Evolutionary conservation across 1,140 invertebrate genomes (phyloP), one percentile per base, ranked within the genome.

Genomic region (Anagrus nilaparvatae): DNA sequence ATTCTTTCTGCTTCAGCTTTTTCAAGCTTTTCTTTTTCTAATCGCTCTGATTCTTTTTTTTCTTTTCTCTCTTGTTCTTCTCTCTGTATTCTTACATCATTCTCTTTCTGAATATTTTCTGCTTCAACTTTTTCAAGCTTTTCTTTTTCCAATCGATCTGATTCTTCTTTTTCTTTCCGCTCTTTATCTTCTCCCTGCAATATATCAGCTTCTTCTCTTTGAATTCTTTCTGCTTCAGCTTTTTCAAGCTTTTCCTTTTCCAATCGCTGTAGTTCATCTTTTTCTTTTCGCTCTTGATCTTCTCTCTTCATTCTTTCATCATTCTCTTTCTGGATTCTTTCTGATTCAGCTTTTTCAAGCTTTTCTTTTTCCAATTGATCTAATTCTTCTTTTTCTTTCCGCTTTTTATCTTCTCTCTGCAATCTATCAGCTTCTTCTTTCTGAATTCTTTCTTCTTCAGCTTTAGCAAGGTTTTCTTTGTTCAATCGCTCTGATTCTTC

Each of bases 51-150:
- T 40, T 46, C 35, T 35, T 48, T 33, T 49, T 53, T 50, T 8
- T 18, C 38, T 46, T 45, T 45, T 23, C 36, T 42, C 52, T 40
- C 24, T 52, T 45, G 32, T 54, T 44, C 10, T 48, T 35, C n/a
- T 48, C 20, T 40, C 30, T 21, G 31, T 7, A 10, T 36, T 27
- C 45, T 40, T 16, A 38, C 31, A 24, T 36, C 34, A 8, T 36
- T 23, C 13, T 24, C 21, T 14, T 36, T 9, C 23, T 16, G n/a
- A 13, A 25, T 3, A 7, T 37, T 37, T 13, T n/a, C 35, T 9
- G 3, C 35, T 20, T n/a, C n/a, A n/a, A n/a, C n/a, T n/a, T n/a
- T n/a, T n/a, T n/a, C n/a, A n/a, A n/a, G n/a, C n/a, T n/a, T n/a
- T n/a, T n/a, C n/a, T n/a, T n/a, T n/a, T n/a, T n/a, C n/a, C n/a